These are phyloP conservation scores for Chalcosyrphus nemorum DNA, from an alignment of 2,888 invertebrate genomes.

Conservation along the genomic window DNA sequence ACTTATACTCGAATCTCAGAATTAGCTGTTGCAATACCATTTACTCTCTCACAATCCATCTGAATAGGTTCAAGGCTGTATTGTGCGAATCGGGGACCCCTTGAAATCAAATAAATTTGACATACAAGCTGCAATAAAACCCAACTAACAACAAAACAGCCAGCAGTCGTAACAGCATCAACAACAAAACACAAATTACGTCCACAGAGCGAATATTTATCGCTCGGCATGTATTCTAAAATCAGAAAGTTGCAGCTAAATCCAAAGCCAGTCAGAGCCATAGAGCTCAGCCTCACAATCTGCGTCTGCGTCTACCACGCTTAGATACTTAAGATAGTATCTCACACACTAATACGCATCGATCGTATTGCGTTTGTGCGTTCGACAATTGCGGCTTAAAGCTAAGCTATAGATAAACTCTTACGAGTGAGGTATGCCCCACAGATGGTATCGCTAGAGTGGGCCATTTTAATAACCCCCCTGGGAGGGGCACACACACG, in stretches of 20 bases:
- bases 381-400: conserved; percentile 58
- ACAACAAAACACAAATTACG: conserved; percentile 67
- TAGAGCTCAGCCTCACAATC: conserved; percentile 25
- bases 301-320: conserved; percentile 20
- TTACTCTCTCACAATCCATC: conserved; percentile 42
- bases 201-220: conserved; percentile 64
- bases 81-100: conserved; percentile 58
- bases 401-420: conserved; percentile 17
- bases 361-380: conserved; percentile 62
- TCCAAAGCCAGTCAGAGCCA: neutral
- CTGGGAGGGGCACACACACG: conserved; percentile 55
- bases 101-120: conserved; percentile 72
- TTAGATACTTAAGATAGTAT: conserved; percentile 56
- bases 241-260: conserved; percentile 62
- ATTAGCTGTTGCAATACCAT: conserved; percentile 1
- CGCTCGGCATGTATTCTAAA: conserved; percentile 68
- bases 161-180: conserved; percentile 54
- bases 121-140: conserved; percentile 48
- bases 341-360: conserved; percentile 50
- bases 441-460: conserved; percentile 61
- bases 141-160: conserved; percentile 48
- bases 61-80: conserved; percentile 70
- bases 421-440: conserved; percentile 17
- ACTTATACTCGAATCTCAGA: neutral
- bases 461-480: conserved; percentile 68